Base-by-base conservation (phyloP, 2,113 vertebrate species). In the Eptatretus burgeri region DNA sequence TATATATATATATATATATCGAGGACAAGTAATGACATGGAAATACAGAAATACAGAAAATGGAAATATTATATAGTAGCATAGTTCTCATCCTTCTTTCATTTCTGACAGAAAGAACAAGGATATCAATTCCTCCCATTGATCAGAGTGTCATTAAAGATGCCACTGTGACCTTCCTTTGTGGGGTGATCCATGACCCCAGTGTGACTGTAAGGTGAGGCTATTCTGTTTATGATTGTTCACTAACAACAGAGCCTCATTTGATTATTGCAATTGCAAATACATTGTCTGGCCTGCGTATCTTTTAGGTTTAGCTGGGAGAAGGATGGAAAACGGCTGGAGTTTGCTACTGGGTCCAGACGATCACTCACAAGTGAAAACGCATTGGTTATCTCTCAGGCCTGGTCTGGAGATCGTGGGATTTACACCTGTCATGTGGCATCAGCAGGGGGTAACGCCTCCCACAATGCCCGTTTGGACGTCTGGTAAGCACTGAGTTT, bases 121-220 rank as follows among this genome's bases (percentile, higher is more conserved):
- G 81, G 2, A 93, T 96, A 71, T 84, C 78, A 1, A 79, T 71
- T 64, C 82, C 84, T 0, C 88, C 87, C 0, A 82, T 87, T 77
- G 81, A 95, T 70, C 91, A 85, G 76, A 96, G 83, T 0, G 85
- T 95, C 68, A 96, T 96, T 76, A 96, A 96, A 70, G 91, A 88
- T 11, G 93, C 87, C n/a, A 91, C 88, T 70, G 91, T 88, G 7
- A 68, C 77, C 52, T 78, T 96, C 82, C 80, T 78, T 68, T 96
- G 91, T 0, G 82, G 84, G 5, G 91, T 86, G 71, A 81, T 82
- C 65, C 85, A 93, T 0, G 88, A 96, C 73, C 79, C 83, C 70
- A 84, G 81, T 0, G 84, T 95, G 52, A 75, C 78, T 0, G 65
- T 88, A 77, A 85, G 83, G 91, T 93, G 72, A 5, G 63, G 27